Conservation (phyloP, 2,797 vertebrate genomes). For the Lagocephalus sceleratus region DNA sequence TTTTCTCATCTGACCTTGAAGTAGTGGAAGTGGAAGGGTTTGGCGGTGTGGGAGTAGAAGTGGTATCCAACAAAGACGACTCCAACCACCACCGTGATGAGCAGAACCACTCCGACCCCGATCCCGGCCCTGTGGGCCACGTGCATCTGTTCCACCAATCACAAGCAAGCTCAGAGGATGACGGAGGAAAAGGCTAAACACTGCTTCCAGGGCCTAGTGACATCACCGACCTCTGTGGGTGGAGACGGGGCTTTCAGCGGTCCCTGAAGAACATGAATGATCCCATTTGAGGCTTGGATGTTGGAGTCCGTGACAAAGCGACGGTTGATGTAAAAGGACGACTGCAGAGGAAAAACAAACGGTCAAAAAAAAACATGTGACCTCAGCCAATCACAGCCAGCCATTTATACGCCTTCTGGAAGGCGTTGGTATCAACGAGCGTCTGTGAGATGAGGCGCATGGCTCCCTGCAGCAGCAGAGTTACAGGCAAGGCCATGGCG, state of each 20-base stretch:
- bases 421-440: too few species aligned
- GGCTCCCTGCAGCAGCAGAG: neutral
- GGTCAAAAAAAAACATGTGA: too few species aligned
- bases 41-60: slow-evolving; percentile 80
- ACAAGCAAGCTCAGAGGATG: slow-evolving; percentile 10
- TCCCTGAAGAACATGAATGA: slow-evolving; percentile 88
- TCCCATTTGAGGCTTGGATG: slow-evolving; percentile 86
- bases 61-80: slow-evolving; percentile 74
- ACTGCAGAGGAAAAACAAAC: slow-evolving; percentile 53
- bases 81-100: slow-evolving; percentile 66
- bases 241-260: slow-evolving; percentile 82
- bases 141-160: slow-evolving; percentile 50
- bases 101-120: slow-evolving; percentile 80
- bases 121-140: slow-evolving; percentile 66
- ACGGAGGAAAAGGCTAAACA: neutral
- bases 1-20: slow-evolving; percentile 82
- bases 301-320: slow-evolving; percentile 81
- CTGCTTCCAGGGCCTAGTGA: neutral
- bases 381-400: too few species aligned
- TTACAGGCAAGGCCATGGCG: neutral
- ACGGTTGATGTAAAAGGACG: slow-evolving; percentile 81
- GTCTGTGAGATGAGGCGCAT: too few species aligned
- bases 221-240: slow-evolving; percentile 64
- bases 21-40: slow-evolving; percentile 81
- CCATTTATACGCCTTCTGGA: too few species aligned